Base-by-base conservation (phyloP, 2,888 invertebrate species). In the Caenorhabditis imperialis region DNA sequence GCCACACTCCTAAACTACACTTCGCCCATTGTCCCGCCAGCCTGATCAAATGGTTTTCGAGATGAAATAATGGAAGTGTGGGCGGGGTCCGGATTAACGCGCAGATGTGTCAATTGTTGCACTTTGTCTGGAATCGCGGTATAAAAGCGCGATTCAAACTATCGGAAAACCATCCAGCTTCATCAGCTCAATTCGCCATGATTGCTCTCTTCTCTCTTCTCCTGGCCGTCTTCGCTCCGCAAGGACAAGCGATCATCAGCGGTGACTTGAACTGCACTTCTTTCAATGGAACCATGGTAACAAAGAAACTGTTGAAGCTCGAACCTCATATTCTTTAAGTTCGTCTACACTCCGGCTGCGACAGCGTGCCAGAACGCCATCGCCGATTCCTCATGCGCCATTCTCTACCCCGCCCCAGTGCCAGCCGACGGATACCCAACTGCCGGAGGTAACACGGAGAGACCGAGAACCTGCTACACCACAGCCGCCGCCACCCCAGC, bases 271-370 rank as follows among this genome's bases (percentile, higher is more conserved):
- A 40, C 18, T 54, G 54, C 40, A 54, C 54, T 2, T 2, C 10
- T 2, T 54, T 18, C 35, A 54, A 38, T 16, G 40, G 40, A 54
- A 20, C 51, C 10, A 10, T 10, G 30, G 30, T 30, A 30, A 30
- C 7, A 6, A 30, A 30, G 30, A n/a, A n/a, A n/a, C n/a, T n/a
- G n/a, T n/a, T n/a, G n/a, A n/a, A n/a, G n/a, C n/a, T n/a, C n/a
- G n/a, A n/a, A n/a, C n/a, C n/a, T n/a, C n/a, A n/a, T n/a, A n/a
- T n/a, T n/a, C n/a, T n/a, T n/a, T n/a, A n/a, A 53, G 44, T 54
- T 63, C 38, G 63, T 63, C 45, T 63, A 54, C 37, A 35, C 63
- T 20, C 35, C 45, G 2, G 48, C 55, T n/a, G 65, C 67, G 12
- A 40, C 42, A 14, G 27, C 37, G 2, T 69, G 67, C 45, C 16